Conservation (phyloP, 30 jellyfish, hydroid and myxozoan species). For the Hydra vulgaris region DNA sequence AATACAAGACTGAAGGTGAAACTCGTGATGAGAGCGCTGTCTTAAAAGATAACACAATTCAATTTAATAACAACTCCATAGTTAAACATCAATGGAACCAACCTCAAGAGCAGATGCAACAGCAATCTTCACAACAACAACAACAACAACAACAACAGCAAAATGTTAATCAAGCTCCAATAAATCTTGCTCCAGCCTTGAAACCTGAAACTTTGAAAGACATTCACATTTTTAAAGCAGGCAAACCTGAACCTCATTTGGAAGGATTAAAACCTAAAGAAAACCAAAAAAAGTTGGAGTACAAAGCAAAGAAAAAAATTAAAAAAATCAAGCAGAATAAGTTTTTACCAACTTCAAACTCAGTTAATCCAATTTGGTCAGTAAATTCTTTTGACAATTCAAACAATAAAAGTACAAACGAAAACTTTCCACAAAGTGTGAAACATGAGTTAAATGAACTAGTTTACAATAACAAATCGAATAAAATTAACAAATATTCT, state of each 20-base stretch:
- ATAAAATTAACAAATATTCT: background rate
- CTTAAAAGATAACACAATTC: background rate
- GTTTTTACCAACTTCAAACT: background rate
- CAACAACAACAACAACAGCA: background rate
- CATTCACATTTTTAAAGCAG: background rate
- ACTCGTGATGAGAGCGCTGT: background rate
- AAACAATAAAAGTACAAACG: conserved; percentile 1
- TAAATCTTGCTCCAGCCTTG: background rate
- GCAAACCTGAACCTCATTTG: background rate
- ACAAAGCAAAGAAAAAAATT: too few relatives aligned
- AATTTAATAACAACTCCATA: background rate
- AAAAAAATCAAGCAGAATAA: background rate
- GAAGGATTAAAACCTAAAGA: conserved; percentile 10
- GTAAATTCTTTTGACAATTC: background rate
- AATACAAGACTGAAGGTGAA: background rate
- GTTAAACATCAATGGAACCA: background rate
- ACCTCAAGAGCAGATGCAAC: conserved; percentile 5
- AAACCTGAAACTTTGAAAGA: conserved; percentile 1
- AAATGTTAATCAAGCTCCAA: background rate
- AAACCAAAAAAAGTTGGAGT: background rate
- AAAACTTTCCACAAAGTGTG: conserved; percentile 9
- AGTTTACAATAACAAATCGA: background rate
- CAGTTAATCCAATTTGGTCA: background rate
- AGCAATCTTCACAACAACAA: background rate
- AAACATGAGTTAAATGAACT: background rate